Percentiles rank a stretch among this genome's conserved stretches.
Conservation (phyloP, 2,113 vertebrate genomes). For the Setophaga kirtlandii region DNA sequence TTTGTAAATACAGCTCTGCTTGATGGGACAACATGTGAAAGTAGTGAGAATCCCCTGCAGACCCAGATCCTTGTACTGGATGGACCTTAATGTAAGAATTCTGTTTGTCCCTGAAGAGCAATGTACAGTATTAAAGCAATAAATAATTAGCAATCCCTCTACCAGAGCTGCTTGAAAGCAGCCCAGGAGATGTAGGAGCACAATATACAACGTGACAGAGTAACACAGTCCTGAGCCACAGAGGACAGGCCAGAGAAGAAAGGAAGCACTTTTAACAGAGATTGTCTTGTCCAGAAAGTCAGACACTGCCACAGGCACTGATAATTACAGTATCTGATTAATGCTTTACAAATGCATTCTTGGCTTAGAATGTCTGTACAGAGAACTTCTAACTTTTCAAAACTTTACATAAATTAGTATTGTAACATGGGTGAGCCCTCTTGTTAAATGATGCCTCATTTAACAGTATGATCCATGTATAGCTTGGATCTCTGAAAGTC, state of each 20-base stretch:
- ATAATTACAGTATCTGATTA: not conserved
- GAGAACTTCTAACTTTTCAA: not conserved
- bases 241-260: not conserved
- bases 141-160: slow-evolving; percentile 3
- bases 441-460: not conserved
- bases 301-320: not conserved
- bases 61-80: not conserved
- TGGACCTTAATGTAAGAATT: not conserved
- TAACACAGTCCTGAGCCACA: not conserved
- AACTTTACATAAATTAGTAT: not conserved
- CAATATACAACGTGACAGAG: not conserved
- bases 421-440: not conserved
- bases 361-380: not conserved
- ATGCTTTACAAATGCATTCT: not conserved
- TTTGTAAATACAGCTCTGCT: slow-evolving; percentile 1
- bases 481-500: not conserved
- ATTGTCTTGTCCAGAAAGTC: not conserved
- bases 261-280: not conserved
- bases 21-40: not conserved
- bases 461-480: not conserved
- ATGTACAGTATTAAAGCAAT: not conserved
- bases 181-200: not conserved
- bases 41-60: not conserved
- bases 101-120: not conserved
- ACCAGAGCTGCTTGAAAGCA: not conserved